Evolutionary conservation across 2,888 invertebrate genomes (phyloP), one percentile per base, ranked within the genome.

Genomic region (Lepidocyrtinus sp.): DNA sequence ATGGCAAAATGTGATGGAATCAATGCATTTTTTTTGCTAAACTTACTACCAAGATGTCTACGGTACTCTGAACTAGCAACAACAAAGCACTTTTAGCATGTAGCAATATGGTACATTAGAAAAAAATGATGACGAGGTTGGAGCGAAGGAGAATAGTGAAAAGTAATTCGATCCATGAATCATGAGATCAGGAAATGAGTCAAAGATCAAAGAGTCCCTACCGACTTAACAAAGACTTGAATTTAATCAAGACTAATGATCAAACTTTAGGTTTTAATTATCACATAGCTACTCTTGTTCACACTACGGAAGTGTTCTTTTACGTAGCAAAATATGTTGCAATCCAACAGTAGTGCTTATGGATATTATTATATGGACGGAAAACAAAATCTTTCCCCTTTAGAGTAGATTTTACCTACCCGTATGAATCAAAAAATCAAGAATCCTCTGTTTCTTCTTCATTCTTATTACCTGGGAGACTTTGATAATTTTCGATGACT

Each of bases 191-290:
- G 85, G 84, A 86, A 86, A 86, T 85, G 86, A 86, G 84, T 85
- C 82, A 72, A 83, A 86, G 85, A 86, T 85, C 85, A 85, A 86
- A 85, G 76, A 75, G 80, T 62, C 76, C 84, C 84, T 76, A 74
- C 83, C 81, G 82, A 75, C 85, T 78, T 80, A 75, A 77, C 62
- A 81, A 81, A 82, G 83, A 83, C 82, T 84, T 81, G 81, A 86
- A 85, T 85, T 85, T 85, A 85, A 86, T 86, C 86, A 86, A 86
- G 85, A 86, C 85, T 86, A 85, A 86, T 85, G 85, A 85, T 85
- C 85, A 86, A 86, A 86, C 85, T 86, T 86, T 85, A 84, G 79
- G 84, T 84, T 86, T 86, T 86, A 86, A 85, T 85, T 86, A 85
- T 84, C 85, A 83, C 85, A 85, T 83, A 83, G 77, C 82, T 79